Conservation (phyloP, 1,140 invertebrate species). For the Apocrypta bakeri region DNA sequence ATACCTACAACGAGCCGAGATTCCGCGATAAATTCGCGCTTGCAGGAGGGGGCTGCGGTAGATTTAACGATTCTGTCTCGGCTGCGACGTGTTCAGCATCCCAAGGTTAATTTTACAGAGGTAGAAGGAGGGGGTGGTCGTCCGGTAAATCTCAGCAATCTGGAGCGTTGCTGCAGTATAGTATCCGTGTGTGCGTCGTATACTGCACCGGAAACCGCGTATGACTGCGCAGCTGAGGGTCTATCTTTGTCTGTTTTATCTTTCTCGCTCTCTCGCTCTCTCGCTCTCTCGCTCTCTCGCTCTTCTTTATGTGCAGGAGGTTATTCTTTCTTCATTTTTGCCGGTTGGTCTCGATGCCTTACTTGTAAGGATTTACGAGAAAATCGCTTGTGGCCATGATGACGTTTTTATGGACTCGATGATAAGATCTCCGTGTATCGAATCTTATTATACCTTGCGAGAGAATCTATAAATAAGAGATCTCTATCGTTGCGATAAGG, state of each 20-base stretch:
- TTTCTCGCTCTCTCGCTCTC: neutral
- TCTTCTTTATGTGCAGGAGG: neutral
- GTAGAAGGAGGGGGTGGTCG: neutral
- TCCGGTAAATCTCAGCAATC: constrained; percentile 49
- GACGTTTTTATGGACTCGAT: neutral
- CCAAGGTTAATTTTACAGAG: constrained; percentile 48
- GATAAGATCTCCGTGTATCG: neutral
- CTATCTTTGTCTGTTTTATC: neutral
- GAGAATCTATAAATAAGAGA: neutral
- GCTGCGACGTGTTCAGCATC: constrained; percentile 46
- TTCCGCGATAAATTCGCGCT: constrained; percentile 40
- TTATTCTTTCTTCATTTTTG: neutral
- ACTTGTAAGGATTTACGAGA: neutral
- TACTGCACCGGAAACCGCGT: neutral
- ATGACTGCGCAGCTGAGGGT: too few relatives aligned
- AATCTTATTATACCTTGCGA: neutral
- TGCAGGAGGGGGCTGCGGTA: constrained; percentile 25
- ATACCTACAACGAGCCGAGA: constrained; percentile 25
- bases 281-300: neutral
- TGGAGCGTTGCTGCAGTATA: neutral
- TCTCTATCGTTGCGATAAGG: neutral
- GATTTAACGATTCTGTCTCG: constrained; percentile 51
- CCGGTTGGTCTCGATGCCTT: neutral
- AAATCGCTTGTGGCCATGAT: neutral
- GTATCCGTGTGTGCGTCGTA: neutral